Conservation (phyloP, 2,888 invertebrate species). For the Hemicrepidius hirtus region DNA sequence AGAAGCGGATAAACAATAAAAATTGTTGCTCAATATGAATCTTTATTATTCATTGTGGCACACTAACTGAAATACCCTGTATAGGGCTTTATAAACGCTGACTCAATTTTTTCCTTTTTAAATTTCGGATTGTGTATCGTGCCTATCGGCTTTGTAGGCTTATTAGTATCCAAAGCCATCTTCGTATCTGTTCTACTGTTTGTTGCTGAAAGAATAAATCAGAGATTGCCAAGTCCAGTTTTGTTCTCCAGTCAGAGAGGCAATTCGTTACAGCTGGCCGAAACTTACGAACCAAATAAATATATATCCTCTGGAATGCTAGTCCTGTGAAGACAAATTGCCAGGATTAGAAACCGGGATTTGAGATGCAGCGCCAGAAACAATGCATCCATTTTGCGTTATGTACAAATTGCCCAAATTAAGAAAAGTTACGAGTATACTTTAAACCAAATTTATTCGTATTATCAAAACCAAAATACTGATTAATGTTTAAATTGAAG, state of each 20-base stretch:
- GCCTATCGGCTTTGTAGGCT: not conserved
- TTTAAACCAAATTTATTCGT: conserved; percentile 5
- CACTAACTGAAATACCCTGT: too few relatives aligned
- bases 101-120: too few relatives aligned
- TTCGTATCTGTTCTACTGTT: conserved; percentile 3
- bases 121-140: not conserved
- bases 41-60: too few relatives aligned
- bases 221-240: conserved; percentile 50
- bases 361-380: conserved; percentile 15
- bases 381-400: conserved; percentile 18
- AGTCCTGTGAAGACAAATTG: conserved; percentile 20
- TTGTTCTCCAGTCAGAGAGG: conserved; percentile 49
- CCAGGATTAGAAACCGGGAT: conserved; percentile 21
- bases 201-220: conserved; percentile 55
- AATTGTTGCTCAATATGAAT: too few relatives aligned
- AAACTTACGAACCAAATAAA: conserved; percentile 54
- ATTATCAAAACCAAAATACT: too few relatives aligned
- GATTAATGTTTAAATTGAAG: too few relatives aligned
- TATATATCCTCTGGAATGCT: conserved; percentile 46
- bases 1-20: not conserved
- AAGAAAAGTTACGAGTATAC: conserved; percentile 16
- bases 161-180: conserved; percentile 17
- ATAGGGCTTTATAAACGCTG: too few relatives aligned
- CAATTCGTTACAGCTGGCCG: conserved; percentile 55
- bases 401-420: conserved; percentile 19